These are phyloP conservation scores for Coptodon rendalli DNA, from an alignment of 2,113 vertebrate genomes.

Conservation along the genomic window DNA sequence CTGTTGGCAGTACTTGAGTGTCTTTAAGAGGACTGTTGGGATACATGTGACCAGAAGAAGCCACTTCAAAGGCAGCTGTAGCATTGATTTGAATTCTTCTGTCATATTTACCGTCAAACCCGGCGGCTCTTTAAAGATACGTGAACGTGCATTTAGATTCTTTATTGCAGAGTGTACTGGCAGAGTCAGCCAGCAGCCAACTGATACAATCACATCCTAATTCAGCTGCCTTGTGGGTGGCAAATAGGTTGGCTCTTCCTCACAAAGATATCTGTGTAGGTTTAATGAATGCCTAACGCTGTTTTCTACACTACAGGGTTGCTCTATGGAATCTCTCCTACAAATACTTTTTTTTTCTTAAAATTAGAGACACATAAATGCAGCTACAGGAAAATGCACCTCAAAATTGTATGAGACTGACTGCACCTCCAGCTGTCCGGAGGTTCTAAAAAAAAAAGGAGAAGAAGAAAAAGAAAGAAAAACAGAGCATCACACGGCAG, in stretches of 20 bases:
- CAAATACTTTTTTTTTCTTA: neutral
- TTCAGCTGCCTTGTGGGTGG: slow-evolving; percentile 35
- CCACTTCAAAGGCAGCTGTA: neutral
- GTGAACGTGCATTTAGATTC: neutral
- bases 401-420: neutral
- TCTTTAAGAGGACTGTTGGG: neutral
- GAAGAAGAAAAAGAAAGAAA: neutral
- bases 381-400: neutral
- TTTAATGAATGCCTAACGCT: neutral
- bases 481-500: neutral
- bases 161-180: neutral
- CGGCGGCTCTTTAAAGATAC: neutral
- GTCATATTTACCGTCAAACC: neutral
- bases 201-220: slow-evolving; percentile 40
- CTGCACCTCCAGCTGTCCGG: neutral
- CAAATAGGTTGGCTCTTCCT: neutral
- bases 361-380: neutral
- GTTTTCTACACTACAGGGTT: neutral
- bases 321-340: neutral
- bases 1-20: neutral
- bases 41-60: neutral
- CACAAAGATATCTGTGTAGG: neutral
- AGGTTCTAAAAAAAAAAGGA: neutral
- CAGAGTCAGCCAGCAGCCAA: slow-evolving; percentile 30
- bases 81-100: neutral